phyloP scores from a whole-genome alignment of 2,888 invertebrate genomes.

The Phengaris alcon region DNA sequence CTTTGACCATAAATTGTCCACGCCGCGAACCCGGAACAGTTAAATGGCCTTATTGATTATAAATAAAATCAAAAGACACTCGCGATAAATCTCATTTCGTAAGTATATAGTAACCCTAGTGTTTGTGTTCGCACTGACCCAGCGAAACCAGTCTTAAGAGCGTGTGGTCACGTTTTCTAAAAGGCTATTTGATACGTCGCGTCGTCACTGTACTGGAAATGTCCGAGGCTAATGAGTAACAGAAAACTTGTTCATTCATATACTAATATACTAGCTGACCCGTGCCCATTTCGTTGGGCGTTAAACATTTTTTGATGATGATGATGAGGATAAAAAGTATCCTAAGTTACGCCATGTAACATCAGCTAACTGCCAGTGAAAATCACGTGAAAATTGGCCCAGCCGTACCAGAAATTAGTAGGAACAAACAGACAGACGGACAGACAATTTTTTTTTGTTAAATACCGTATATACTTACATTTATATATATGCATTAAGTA shows the following conservation, averaged over 20 bases:
- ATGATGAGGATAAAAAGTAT: too few species aligned
- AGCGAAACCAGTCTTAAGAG: slow-evolving; percentile 35
- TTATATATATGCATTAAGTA: too few species aligned
- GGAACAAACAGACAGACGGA: too few species aligned
- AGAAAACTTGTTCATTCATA: slow-evolving; percentile 53
- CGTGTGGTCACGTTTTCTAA: slow-evolving; percentile 40
- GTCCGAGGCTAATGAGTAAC: slow-evolving; percentile 51
- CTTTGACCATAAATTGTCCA: slow-evolving; percentile 10
- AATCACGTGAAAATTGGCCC: too few species aligned
- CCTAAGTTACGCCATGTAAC: too few species aligned
- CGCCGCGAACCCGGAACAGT: slow-evolving; percentile 23
- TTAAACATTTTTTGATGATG: too few species aligned
- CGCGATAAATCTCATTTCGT: slow-evolving; percentile 16
- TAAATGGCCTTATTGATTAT: neutral
- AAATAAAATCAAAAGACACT: slow-evolving; percentile 16
- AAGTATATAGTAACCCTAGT: slow-evolving; percentile 12
- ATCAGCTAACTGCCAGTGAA: too few species aligned
- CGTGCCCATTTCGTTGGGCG: neutral
- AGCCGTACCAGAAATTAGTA: too few species aligned
- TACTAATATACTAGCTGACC: slow-evolving; percentile 43
- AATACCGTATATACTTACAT: too few species aligned
- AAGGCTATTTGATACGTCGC: slow-evolving; percentile 39
- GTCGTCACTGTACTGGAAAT: slow-evolving; percentile 42
- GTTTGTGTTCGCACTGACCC: slow-evolving; percentile 30
- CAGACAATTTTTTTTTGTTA: too few species aligned